phyloP scores from a whole-genome alignment of 2,113 vertebrate genomes.

The Rhizomys pruinosus region DNA sequence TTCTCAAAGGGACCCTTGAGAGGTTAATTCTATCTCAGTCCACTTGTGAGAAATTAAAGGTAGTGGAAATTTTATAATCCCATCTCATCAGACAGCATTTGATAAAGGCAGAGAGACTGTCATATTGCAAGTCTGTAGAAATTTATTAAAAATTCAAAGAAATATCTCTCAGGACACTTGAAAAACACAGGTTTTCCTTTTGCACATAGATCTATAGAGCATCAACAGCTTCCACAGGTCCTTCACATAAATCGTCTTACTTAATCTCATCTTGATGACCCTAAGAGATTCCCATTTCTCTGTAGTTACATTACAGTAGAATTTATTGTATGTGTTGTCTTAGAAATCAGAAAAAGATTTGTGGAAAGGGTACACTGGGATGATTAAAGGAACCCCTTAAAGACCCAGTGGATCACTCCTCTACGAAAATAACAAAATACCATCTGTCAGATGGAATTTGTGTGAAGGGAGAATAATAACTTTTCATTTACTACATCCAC shows the following conservation, averaged over 20 bases:
- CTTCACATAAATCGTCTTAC: conserved; percentile 1
- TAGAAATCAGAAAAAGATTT: conserved; percentile 27
- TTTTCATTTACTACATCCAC: conserved; percentile 73
- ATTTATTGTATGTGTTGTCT: conserved; percentile 40
- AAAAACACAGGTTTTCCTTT: not conserved
- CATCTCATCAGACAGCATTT: not conserved
- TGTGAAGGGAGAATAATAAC: conserved; percentile 59
- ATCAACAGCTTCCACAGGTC: conserved; percentile 15
- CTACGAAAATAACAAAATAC: conserved; percentile 72
- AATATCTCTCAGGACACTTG: not conserved
- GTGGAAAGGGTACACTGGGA: conserved; percentile 60
- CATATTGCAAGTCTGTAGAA: not conserved
- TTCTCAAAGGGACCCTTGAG: not conserved
- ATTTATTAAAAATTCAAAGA: not conserved
- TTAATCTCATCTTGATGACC: conserved; percentile 25
- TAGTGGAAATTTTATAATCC: not conserved
- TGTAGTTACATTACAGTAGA: conserved; percentile 8
- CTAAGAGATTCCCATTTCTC: conserved; percentile 13
- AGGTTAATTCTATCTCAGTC: not conserved
- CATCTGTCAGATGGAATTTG: conserved; percentile 79
- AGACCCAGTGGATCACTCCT: conserved; percentile 66
- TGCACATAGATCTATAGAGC: not conserved
- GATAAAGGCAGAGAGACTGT: not conserved
- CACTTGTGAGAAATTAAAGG: conserved; percentile 2
- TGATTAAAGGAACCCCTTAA: conserved; percentile 68